A percentile compares a stretch with the other conserved stretches of the same genome.
Evolutionary conservation across 2,113 vertebrate species (phyloP).

Genomic region (Martes martes): DNA sequence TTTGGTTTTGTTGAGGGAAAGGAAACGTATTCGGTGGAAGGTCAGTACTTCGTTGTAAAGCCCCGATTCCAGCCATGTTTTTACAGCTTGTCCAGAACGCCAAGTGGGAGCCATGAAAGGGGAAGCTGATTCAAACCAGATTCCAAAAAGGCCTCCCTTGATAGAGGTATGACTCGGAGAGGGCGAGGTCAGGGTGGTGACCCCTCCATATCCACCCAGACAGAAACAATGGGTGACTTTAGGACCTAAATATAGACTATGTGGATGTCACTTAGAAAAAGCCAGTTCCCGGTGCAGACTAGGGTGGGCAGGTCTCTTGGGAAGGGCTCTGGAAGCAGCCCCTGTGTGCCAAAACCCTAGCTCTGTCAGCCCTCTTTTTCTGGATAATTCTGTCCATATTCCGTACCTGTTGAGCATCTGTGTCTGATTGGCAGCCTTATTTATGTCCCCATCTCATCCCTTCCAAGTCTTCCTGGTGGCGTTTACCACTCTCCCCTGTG

Average conservation of each 20-base stretch:
- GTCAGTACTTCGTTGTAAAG: neutral
- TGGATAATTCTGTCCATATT: neutral
- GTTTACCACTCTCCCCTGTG: neutral
- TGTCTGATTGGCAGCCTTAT: neutral
- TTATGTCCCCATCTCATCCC: neutral
- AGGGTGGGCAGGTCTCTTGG: neutral
- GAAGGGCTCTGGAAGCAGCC: neutral
- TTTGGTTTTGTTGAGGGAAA: neutral
- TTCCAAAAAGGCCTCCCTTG: neutral
- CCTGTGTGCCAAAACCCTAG: neutral
- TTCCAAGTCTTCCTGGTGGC: neutral
- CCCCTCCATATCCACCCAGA: neutral
- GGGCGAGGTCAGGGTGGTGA: slow-evolving; percentile 23
- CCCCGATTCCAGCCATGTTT: neutral
- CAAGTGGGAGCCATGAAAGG: neutral
- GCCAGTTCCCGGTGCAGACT: accelerated
- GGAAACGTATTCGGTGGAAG: neutral
- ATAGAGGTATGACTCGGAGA: slow-evolving; percentile 4
- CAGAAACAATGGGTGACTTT: slow-evolving; percentile 59
- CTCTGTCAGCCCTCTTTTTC: neutral
- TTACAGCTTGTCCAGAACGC: neutral
- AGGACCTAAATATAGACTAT: slow-evolving; percentile 45
- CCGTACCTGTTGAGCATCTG: neutral
- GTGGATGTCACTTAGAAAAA: slow-evolving; percentile 35
- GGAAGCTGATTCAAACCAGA: slow-evolving; percentile 49